These are phyloP conservation scores for Bucorvus abyssinicus DNA, from an alignment of 2,797 vertebrate species.

Conservation along the genomic window DNA sequence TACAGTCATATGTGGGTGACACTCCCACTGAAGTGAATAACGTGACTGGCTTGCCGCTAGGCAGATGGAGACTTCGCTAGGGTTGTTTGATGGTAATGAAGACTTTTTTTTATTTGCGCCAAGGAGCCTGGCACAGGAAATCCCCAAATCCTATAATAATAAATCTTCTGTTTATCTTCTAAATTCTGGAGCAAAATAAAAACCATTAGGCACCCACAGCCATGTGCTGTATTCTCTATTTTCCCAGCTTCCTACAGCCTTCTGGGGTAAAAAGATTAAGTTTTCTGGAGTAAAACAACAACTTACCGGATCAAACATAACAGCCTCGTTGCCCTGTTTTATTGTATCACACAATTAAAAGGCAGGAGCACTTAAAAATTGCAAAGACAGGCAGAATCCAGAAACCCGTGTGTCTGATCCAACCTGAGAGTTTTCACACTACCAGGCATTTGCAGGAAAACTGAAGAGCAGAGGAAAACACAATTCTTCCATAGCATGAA, in stretches of 20 bases:
- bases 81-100: slow-evolving; percentile 10
- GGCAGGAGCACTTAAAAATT: background rate
- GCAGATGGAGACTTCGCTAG: slow-evolving; percentile 4
- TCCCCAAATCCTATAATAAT: slow-evolving; percentile 30
- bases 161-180: slow-evolving; percentile 44
- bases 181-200: slow-evolving; percentile 41
- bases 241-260: background rate
- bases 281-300: background rate
- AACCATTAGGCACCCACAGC: background rate
- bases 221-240: background rate
- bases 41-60: background rate
- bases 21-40: background rate
- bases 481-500: background rate
- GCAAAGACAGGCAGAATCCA: background rate
- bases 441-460: background rate
- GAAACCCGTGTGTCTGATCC: background rate
- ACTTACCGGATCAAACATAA: background rate
- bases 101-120: background rate
- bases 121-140: slow-evolving; percentile 42
- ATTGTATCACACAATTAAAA: background rate
- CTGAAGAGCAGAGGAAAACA: background rate
- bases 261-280: background rate
- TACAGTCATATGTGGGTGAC: slow-evolving; percentile 33
- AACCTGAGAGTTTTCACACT: background rate
- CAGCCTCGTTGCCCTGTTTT: background rate